Base-by-base conservation (phyloP, 2,888 invertebrate species). In the Poecilus cupreus region DNA sequence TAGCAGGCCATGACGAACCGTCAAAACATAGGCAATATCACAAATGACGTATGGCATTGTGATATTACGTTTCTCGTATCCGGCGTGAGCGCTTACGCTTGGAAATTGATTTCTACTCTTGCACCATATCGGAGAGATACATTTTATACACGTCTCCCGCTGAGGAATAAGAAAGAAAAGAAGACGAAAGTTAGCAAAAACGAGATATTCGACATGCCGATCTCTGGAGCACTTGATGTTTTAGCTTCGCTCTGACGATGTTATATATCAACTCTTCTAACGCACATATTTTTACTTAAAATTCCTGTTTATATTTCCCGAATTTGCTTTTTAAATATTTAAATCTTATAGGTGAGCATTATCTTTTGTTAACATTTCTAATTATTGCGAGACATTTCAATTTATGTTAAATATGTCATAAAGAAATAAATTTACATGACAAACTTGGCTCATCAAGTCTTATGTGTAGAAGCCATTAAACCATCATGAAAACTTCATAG, bases 51-150 rank as follows among this genome's bases (percentile, higher is more conserved):
- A 72, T 22, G 80, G 39, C 51, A 57, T 54, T 43, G 72, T 46
- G 80, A 80, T 80, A 80, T 72, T 80, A 80, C 80, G 32, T 80
- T 72, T 72, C 70, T 64, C 72, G 68, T 49, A 79, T 68, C 79
- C 72, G 43, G 39, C 39, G 39, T 22, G 26, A 60, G 64, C 51
- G 51, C 75, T 75, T 26, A 75, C 49, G 26, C 32, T 32, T 26
- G 75, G 26, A 75, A 75, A 75, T 75, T 75, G 75, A 75, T 75
- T 75, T 75, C 75, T 54, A 75, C 75, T 75, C 51, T 75, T 32
- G 75, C 75, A 75, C 75, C 75, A 72, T 72, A 72, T 72, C 72
- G 72, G 32, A 24, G 74, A 70, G 46, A 74, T 49, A 74, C 49
- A 49, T 49, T 46, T 49, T 49, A 72, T 74, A 74, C 51, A 51